Evolutionary conservation across 92 coral and sea anemone species (phyloP), one percentile per base, ranked within the genome.

Genomic region (Bergia sp.): DNA sequence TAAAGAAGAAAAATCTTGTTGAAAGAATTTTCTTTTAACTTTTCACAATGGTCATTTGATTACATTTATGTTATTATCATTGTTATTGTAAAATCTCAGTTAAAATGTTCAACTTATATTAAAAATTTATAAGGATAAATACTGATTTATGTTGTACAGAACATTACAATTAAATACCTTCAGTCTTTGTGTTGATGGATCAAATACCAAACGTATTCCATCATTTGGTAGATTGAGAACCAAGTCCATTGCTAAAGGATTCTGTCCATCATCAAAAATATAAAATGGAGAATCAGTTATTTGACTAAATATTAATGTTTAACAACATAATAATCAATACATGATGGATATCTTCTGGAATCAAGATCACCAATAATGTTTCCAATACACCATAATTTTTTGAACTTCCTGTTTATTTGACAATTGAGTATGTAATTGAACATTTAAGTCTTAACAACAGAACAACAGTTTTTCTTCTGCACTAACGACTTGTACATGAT

Each of bases 151-250:
- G 1, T 40, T 53, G 58, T 38, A 29, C 79, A 7, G 13, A 67
- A 47, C 87, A 7, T 3, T n/a, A 20, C 23, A 61, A n/a, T 45
- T 41, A 37, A 23, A 6, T 89, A 97, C 99, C 98, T 97, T 97
- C 16, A 97, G 96, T 73, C 99, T 95, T 84, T 97, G 99, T 40
- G 92, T 89, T n/a, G 96, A 96, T 64, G 99, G 96, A 79, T 97
- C 98, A 96, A 97, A 96, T 21, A 94, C 98, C 87, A 97, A 91
- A 78, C 99, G 93, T n/a, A 97, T 92, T 13, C 99, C 99, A 97
- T 97, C 99, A 90, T 91, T 96, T 61, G 99, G 99, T 37, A 97
- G 88, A 66, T 97, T 97, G 49, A 97, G 93, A 55, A 97, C 98
- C 61, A 97, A 91, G 61, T 97, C 99, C 96, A 97, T 96, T 7